These are phyloP conservation scores for Drosophila parvula DNA, from an alignment of 1,140 invertebrate species.

Conservation along the genomic window DNA sequence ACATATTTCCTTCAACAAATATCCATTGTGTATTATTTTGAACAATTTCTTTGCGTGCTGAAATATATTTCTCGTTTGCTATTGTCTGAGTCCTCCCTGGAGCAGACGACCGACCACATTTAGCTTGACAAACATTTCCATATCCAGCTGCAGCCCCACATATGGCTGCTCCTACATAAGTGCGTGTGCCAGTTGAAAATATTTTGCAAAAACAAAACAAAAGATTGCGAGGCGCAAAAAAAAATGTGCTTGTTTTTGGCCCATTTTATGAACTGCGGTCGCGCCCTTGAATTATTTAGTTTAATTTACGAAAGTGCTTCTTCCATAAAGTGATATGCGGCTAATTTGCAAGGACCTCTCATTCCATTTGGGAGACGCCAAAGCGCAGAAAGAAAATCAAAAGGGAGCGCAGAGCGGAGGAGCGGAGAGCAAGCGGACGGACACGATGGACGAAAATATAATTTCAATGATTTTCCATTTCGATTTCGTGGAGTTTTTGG, in stretches of 20 bases:
- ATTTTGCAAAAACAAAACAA: constrained; percentile 41
- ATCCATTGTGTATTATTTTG: neutral
- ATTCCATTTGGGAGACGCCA: neutral
- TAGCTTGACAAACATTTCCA: constrained; percentile 50
- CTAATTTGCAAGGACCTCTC: constrained; percentile 30
- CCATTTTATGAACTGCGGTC: constrained; percentile 45
- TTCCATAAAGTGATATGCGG: constrained; percentile 37
- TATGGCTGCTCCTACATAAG: constrained; percentile 5
- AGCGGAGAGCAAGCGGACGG: constrained; percentile 4
- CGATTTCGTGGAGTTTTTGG: constrained; percentile 17
- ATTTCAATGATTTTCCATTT: constrained; percentile 80
- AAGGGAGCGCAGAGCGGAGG: neutral
- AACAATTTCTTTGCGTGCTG: constrained; percentile 1
- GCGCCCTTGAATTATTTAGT: constrained; percentile 56
- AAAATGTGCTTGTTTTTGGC: constrained; percentile 30
- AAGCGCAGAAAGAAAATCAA: constrained; percentile 18
- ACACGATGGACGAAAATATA: constrained; percentile 49
- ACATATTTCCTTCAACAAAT: too few relatives aligned
- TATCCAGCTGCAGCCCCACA: constrained; percentile 36
- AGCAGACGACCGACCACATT: constrained; percentile 34
- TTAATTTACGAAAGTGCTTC: constrained; percentile 64
- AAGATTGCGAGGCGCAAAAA: constrained; percentile 35
- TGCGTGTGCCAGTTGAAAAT: constrained; percentile 42
- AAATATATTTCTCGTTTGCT: constrained; percentile 19
- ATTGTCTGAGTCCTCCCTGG: constrained; percentile 34